Evolutionary conservation across 2,888 invertebrate genomes (phyloP).

Genomic region (Xanthorhoe designata): DNA sequence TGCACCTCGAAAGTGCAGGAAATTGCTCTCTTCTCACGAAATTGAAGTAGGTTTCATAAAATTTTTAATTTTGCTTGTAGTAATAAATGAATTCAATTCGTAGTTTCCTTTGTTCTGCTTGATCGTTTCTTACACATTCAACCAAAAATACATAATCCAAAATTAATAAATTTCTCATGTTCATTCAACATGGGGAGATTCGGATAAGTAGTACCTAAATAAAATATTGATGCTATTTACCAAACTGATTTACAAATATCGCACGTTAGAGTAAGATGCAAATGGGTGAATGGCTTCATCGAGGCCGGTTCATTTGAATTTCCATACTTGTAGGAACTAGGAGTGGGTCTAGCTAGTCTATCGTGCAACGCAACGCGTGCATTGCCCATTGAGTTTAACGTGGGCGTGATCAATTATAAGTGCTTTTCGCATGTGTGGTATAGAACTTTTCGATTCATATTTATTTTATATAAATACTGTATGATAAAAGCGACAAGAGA

Average conservation of each 20-base stretch:
- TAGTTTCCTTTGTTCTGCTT: too few relatives aligned
- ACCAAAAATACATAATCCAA: too few relatives aligned
- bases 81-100: too few relatives aligned
- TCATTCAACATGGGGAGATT: background rate
- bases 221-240: constrained; percentile 12
- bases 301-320: constrained; percentile 60
- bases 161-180: background rate
- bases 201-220: background rate
- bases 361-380: constrained; percentile 52
- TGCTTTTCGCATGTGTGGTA: constrained; percentile 44
- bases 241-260: constrained; percentile 20
- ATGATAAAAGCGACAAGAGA: background rate
- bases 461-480: background rate
- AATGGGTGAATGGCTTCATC: constrained; percentile 58
- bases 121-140: too few relatives aligned
- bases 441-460: constrained; percentile 31
- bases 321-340: constrained; percentile 32
- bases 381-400: constrained; percentile 52
- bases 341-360: constrained; percentile 1
- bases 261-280: constrained; percentile 36
- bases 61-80: too few relatives aligned
- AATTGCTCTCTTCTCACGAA: too few relatives aligned
- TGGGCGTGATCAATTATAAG: constrained; percentile 63
- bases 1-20: too few relatives aligned
- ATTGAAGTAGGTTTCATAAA: too few relatives aligned